Percentiles rank a stretch among this genome's conserved stretches.
These are phyloP conservation scores for Stenoptilia bipunctidactyla DNA, from an alignment of 2,888 invertebrate genomes.

Conservation along the genomic window DNA sequence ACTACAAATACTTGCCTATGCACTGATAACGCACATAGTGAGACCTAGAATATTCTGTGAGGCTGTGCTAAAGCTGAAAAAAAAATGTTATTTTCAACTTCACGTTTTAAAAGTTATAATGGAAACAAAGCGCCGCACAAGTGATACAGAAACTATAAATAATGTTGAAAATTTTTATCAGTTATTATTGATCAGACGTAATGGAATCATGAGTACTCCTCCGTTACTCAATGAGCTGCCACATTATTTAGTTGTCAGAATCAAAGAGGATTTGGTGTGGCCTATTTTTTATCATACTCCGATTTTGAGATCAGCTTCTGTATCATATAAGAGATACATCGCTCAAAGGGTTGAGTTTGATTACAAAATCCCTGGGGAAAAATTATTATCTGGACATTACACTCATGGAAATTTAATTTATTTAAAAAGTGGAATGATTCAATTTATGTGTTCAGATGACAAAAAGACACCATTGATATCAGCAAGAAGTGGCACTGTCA, in stretches of 20 bases:
- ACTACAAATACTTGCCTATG: neutral
- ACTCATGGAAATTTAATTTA: conserved; percentile 1
- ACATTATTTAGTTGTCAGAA: conserved; percentile 1
- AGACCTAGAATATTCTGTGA: conserved; percentile 3
- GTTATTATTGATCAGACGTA: conserved; percentile 1
- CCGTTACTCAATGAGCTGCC: conserved; percentile 1
- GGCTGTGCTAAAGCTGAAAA: neutral
- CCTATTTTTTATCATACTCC: conserved; percentile 9
- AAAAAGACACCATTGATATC: conserved; percentile 4
- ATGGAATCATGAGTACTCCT: conserved; percentile 3
- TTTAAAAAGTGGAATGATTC: conserved; percentile 6
- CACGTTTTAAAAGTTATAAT: neutral
- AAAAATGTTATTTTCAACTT: neutral
- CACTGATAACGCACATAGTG: neutral
- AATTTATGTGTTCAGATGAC: conserved; percentile 7
- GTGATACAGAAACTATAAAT: neutral
- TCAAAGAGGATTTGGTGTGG: conserved; percentile 7
- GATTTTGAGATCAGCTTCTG: conserved; percentile 4
- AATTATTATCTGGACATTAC: conserved; percentile 6
- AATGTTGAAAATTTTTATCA: conserved; percentile 3
- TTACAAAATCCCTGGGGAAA: conserved; percentile 4
- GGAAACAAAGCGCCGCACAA: conserved; percentile 1
- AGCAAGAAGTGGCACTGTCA: conserved; percentile 4
- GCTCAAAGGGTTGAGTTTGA: neutral
- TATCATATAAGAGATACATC: conserved; percentile 5